Percentiles rank a stretch among this genome's conserved stretches.
phyloP scores from a whole-genome alignment of 2,888 invertebrate species.

The Euphydryas editha region DNA sequence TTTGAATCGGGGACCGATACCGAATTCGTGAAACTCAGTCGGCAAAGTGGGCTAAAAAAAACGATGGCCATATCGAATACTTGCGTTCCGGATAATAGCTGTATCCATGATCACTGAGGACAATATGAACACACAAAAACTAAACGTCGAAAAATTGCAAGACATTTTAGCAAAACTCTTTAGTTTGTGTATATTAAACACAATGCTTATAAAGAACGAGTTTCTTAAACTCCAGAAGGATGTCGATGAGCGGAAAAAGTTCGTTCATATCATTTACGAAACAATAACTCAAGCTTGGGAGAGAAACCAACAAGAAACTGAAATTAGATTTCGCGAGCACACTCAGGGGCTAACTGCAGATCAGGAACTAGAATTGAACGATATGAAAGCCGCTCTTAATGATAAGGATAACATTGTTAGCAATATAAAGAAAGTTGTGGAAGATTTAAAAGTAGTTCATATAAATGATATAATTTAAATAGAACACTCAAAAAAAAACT shows the following conservation, averaged over 20 bases:
- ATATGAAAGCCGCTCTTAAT: constrained; percentile 83
- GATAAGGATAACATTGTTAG: constrained; percentile 83
- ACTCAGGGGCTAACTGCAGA: constrained; percentile 85
- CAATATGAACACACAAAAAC: constrained; percentile 87
- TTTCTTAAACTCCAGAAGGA: constrained; percentile 80
- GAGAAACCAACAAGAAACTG: constrained; percentile 78
- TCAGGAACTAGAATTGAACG: constrained; percentile 86
- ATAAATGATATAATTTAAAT: constrained; percentile 65
- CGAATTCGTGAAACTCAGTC: constrained; percentile 90
- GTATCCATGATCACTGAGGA: constrained; percentile 86
- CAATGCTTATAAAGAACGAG: constrained; percentile 84
- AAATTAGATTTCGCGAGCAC: constrained; percentile 83
- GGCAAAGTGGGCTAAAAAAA: constrained; percentile 82
- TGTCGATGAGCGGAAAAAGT: constrained; percentile 77
- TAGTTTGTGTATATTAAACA: constrained; percentile 81
- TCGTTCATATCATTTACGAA: constrained; percentile 75
- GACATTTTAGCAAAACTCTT: constrained; percentile 79
- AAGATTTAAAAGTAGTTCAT: constrained; percentile 59
- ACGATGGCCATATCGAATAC: constrained; percentile 68
- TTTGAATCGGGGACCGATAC: constrained; percentile 92
- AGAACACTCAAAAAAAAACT: constrained; percentile 61
- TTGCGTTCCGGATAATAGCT: constrained; percentile 77
- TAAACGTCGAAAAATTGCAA: constrained; percentile 86
- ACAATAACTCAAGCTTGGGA: constrained; percentile 83
- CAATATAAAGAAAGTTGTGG: constrained; percentile 63